Conservation (phyloP, 2,113 vertebrate genomes). For the Pipa parva region DNA sequence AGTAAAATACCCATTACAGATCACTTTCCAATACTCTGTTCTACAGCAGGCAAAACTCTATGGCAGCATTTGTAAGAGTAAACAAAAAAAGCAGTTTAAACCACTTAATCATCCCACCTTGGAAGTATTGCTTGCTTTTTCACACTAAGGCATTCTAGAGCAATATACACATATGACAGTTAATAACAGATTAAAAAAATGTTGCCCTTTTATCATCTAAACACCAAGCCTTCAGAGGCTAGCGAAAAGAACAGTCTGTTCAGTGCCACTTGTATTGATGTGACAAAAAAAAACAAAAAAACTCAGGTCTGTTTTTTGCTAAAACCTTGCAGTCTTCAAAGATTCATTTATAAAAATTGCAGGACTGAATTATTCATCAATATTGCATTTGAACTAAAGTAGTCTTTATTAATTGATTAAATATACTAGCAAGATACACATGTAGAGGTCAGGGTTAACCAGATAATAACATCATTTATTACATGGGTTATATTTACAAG, state of each 20-base stretch:
- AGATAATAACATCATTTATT: no score
- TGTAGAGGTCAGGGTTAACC: no score
- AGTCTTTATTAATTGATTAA: neutral
- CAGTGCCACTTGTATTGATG: conserved; percentile 45
- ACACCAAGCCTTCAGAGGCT: conserved; percentile 53
- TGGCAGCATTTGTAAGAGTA: conserved; percentile 48
- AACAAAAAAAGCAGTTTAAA: conserved; percentile 35
- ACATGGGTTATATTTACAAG: no score
- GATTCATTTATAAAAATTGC: conserved; percentile 33
- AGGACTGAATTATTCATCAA: no score
- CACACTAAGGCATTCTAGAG: conserved; percentile 46
- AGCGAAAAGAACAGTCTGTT: conserved; percentile 54
- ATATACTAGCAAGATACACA: no score
- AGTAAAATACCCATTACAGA: conserved; percentile 43
- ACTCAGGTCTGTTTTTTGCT: conserved; percentile 34
- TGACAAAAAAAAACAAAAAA: conserved; percentile 55
- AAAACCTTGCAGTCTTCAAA: conserved; percentile 45
- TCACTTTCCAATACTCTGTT: conserved; percentile 42
- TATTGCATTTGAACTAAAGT: conserved; percentile 14
- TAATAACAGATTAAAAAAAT: conserved; percentile 63
- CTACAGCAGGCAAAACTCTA: conserved; percentile 33
- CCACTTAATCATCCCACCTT: conserved; percentile 43
- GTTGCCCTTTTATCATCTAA: conserved; percentile 58
- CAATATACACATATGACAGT: conserved; percentile 48
- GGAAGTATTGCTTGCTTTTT: conserved; percentile 48